Base-by-base conservation (phyloP, 1,140 invertebrate genomes). In the Mesaphorura yosii region DNA sequence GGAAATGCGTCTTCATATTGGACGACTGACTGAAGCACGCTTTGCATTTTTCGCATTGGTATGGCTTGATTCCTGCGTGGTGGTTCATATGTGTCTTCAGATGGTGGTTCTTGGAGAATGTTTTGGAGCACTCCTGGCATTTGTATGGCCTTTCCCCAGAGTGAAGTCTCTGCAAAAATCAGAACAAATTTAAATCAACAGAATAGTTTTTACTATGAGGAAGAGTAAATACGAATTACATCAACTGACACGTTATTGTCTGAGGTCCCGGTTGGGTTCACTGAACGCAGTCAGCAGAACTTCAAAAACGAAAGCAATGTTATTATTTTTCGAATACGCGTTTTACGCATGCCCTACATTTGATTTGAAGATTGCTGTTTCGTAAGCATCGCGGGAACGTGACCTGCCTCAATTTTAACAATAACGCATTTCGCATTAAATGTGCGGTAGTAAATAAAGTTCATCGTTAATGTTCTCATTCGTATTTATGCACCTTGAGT, bases 1-100 rank as follows among this genome's bases (percentile, higher is more conserved):
- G 83, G 54, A 76, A 77, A 63, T 86, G 83, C 0, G 82, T 85
- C 47, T 81, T 76, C 81, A 85, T 83, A 59, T 85, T 85, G 53
- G 81, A 83, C 38, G 81, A 83, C 66, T 84, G 82, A 0, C 81
- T 83, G 65, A 86, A 86, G 23, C 78, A 73, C 12, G 83, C 70
- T 4, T 76, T 76, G 63, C 83, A 86, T 38, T 81, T 80, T 15
- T 77, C 73, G 63, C 83, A 86, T 2, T 78, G 75, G 59, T 86
- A 86, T 0, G 83, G 83, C 59, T 85, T 84, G 28, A 78, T 76
- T 34, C 72, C 69, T 2, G 75, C 77, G 63, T 80, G 77, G 52
- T 77, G 77, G 47, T 70, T 65, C 34, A 73, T 55, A 53, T 76
- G 74, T 45, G 73, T 71, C 26, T 70, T 74, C 23, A 75, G 61